These are phyloP conservation scores for Prionace glauca DNA, from an alignment of 2,797 vertebrate species.

Conservation along the genomic window DNA sequence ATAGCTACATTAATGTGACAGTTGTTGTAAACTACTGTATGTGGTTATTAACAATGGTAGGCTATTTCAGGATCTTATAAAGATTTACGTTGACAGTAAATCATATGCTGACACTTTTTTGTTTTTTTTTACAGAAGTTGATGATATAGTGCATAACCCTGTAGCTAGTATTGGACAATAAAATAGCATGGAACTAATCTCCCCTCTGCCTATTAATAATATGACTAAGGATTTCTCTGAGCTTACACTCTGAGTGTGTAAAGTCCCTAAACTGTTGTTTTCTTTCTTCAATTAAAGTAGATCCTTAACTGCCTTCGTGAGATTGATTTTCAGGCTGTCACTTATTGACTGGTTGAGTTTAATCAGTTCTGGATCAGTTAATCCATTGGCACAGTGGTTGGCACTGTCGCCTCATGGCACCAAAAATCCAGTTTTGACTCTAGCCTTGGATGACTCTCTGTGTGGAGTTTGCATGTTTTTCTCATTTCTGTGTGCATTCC, in stretches of 20 bases:
- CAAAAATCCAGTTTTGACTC: no score
- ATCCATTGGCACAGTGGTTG: not conserved
- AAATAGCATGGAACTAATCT: not conserved
- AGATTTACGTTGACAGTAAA: slow-evolving; percentile 12
- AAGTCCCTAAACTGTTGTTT: not conserved
- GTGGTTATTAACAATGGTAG: not conserved
- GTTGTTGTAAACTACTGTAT: not conserved
- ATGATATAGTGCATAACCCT: not conserved
- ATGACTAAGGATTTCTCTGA: not conserved
- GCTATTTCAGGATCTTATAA: not conserved
- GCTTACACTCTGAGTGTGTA: not conserved
- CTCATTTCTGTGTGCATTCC: no score
- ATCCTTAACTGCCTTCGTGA: not conserved
- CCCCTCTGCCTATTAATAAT: not conserved
- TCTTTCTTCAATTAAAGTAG: no score
- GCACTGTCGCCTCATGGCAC: no score
- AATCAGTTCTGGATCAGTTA: not conserved
- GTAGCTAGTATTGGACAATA: not conserved
- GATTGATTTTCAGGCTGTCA: not conserved
- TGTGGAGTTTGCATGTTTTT: no score
- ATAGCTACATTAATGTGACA: not conserved
- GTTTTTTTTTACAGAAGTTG: not conserved
- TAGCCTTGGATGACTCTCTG: no score
- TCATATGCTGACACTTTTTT: not conserved
- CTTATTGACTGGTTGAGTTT: not conserved